Percentiles rank a stretch among this genome's conserved stretches.
Conservation (phyloP, 2,113 vertebrate species). For the Paralichthys olivaceus region DNA sequence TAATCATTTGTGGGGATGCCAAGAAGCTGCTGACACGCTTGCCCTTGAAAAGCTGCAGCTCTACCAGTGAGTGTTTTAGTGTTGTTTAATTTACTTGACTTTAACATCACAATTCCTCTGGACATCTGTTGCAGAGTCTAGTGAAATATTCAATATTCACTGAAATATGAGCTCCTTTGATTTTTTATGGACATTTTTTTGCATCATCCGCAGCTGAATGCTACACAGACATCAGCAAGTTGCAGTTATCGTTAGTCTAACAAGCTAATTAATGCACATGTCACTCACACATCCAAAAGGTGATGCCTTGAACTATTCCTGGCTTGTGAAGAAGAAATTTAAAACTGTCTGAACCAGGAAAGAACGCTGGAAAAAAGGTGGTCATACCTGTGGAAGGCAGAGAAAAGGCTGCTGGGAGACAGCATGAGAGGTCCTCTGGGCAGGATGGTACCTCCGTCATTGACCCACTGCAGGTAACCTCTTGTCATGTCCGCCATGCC, state of each 20-base stretch:
- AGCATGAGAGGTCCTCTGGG: slow-evolving; percentile 95
- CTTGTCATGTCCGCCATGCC: slow-evolving; percentile 99
- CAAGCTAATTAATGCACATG: not conserved
- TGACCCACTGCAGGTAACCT: slow-evolving; percentile 98
- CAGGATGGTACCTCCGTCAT: slow-evolving; percentile 94
- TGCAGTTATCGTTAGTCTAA: not conserved
- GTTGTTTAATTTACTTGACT: not conserved
- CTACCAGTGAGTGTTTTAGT: not conserved
- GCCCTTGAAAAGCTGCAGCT: not conserved
- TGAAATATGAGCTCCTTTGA: too few relatives aligned
- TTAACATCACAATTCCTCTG: not conserved
- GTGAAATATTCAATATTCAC: too few relatives aligned
- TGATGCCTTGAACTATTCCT: not conserved
- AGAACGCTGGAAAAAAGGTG: not conserved
- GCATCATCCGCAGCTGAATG: not conserved
- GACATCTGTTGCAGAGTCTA: not conserved
- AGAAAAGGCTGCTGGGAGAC: slow-evolving; percentile 97
- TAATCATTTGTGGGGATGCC: not conserved
- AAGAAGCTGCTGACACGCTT: not conserved
- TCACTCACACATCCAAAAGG: not conserved
- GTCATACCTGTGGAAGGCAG: slow-evolving; percentile 94
- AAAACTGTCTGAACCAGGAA: not conserved
- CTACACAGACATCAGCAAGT: not conserved
- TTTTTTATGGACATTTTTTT: not conserved
- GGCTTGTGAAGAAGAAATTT: not conserved